Evolutionary conservation across 92 coral and sea anemone species (phyloP).

Genomic region (Palythoa grandis): DNA sequence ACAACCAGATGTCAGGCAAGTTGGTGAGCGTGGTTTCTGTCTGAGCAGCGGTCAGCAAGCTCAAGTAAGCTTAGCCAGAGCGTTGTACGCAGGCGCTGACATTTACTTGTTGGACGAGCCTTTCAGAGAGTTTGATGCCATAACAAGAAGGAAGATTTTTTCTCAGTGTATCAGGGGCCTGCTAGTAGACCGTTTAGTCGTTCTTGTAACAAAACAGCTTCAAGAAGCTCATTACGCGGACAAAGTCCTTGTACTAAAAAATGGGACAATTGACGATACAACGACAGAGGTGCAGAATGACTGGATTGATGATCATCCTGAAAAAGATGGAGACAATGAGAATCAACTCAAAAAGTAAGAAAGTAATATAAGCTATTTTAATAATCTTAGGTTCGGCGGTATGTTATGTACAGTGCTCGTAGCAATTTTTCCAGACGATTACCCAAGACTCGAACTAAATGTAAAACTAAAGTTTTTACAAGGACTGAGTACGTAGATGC

Average conservation of each 20-base stretch:
- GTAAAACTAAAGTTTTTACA: too few relatives aligned
- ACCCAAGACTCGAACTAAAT: too few relatives aligned
- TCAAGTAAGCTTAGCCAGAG: conserved; percentile 22
- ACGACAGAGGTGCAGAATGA: neutral
- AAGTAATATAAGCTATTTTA: neutral
- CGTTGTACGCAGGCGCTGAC: conserved; percentile 25
- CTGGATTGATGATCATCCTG: neutral
- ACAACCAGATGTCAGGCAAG: neutral
- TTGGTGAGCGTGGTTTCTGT: conserved; percentile 38
- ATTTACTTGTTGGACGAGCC: conserved; percentile 44
- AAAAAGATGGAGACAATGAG: neutral
- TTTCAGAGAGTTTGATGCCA: conserved; percentile 6
- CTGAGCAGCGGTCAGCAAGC: conserved; percentile 26
- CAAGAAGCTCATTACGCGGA: neutral
- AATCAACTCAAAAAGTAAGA: neutral
- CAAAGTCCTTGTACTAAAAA: conserved; percentile 10
- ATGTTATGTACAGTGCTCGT: neutral
- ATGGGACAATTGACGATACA: neutral
- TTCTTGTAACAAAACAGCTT: conserved; percentile 27
- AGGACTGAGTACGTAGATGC: too few relatives aligned
- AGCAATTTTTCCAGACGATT: too few relatives aligned
- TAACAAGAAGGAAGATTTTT: conserved; percentile 1
- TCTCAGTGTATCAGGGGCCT: conserved; percentile 11
- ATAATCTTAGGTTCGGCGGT: neutral
- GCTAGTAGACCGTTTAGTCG: conserved; percentile 14